Evolutionary conservation across 2,888 invertebrate species (phyloP).

Genomic region (Bombyx huttoni): DNA sequence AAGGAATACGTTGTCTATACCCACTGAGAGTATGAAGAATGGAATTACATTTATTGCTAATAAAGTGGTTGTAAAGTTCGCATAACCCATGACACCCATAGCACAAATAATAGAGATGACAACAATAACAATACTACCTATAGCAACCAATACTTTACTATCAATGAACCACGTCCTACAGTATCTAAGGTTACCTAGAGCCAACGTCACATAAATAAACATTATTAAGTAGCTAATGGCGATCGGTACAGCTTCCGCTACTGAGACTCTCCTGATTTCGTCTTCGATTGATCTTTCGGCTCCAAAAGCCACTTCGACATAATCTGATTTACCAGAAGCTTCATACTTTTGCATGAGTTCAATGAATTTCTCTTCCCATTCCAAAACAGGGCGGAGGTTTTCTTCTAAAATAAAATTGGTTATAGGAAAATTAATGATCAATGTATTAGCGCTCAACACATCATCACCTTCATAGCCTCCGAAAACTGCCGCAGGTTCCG

Average conservation of each 20-base stretch:
- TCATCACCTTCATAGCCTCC: slow-evolving; percentile 77
- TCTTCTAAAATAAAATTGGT: slow-evolving; percentile 76
- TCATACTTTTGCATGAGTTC: slow-evolving; percentile 75
- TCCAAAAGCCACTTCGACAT: slow-evolving; percentile 80
- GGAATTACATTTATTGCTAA: slow-evolving; percentile 96
- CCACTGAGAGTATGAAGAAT: slow-evolving; percentile 94
- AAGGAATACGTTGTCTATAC: slow-evolving; percentile 97
- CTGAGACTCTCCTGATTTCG: slow-evolving; percentile 89
- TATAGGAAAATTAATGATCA: slow-evolving; percentile 85
- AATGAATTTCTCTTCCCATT: slow-evolving; percentile 84
- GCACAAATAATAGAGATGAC: slow-evolving; percentile 87
- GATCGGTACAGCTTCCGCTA: slow-evolving; percentile 88
- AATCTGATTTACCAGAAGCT: slow-evolving; percentile 60
- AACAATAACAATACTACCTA: slow-evolving; percentile 89
- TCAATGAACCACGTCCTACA: slow-evolving; percentile 75
- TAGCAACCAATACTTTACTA: slow-evolving; percentile 85
- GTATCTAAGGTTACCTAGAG: slow-evolving; percentile 83
- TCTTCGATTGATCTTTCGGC: slow-evolving; percentile 92
- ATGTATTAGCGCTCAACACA: slow-evolving; percentile 56
- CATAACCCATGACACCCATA: slow-evolving; percentile 88
- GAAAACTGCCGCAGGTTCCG: slow-evolving; percentile 86
- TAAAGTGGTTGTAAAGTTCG: slow-evolving; percentile 84
- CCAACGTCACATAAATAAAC: slow-evolving; percentile 92
- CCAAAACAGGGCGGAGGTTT: slow-evolving; percentile 72
- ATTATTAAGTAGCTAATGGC: slow-evolving; percentile 91